Evolutionary conservation across 2,797 vertebrate genomes (phyloP).

Genomic region (Gallirallus australis): DNA sequence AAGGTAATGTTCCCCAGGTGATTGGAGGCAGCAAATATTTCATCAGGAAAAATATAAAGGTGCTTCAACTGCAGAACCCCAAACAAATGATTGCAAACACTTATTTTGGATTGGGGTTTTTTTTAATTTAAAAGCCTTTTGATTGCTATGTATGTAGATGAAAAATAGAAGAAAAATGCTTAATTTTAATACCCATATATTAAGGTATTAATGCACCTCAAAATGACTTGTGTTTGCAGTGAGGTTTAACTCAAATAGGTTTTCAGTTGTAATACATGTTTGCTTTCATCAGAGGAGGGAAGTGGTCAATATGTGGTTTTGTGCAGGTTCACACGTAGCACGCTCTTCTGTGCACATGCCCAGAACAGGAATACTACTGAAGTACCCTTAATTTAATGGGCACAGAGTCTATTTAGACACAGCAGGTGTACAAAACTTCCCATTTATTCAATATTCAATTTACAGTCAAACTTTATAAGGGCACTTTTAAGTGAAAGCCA

Average conservation of each 20-base stretch:
- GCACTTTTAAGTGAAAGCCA: slow-evolving; percentile 53
- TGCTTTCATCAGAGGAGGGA: slow-evolving; percentile 71
- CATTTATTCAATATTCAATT: slow-evolving; percentile 69
- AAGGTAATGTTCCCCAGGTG: slow-evolving; percentile 92
- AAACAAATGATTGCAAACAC: slow-evolving; percentile 79
- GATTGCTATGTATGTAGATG: slow-evolving; percentile 85
- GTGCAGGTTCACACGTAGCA: background rate
- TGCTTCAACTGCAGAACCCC: slow-evolving; percentile 83
- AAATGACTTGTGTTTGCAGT: slow-evolving; percentile 82
- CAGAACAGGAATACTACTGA: slow-evolving; percentile 55
- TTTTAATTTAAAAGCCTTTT: slow-evolving; percentile 75
- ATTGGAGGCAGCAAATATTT: slow-evolving; percentile 93
- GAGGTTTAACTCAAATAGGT: slow-evolving; percentile 86
- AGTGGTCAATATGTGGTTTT: background rate
- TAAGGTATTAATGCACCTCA: slow-evolving; percentile 82
- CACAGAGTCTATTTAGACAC: slow-evolving; percentile 47
- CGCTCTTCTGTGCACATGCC: background rate
- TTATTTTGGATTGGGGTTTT: background rate
- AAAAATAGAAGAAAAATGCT: slow-evolving; percentile 80
- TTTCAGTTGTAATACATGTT: slow-evolving; percentile 86
- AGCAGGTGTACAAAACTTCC: slow-evolving; percentile 61
- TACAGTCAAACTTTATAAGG: slow-evolving; percentile 63
- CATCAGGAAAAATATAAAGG: slow-evolving; percentile 84
- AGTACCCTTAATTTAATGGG: slow-evolving; percentile 49
- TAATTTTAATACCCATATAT: slow-evolving; percentile 87